Evolutionary conservation across 35 echinoderm and acorn worm genomes (phyloP).

Genomic region (Holothuria glaberrima): DNA sequence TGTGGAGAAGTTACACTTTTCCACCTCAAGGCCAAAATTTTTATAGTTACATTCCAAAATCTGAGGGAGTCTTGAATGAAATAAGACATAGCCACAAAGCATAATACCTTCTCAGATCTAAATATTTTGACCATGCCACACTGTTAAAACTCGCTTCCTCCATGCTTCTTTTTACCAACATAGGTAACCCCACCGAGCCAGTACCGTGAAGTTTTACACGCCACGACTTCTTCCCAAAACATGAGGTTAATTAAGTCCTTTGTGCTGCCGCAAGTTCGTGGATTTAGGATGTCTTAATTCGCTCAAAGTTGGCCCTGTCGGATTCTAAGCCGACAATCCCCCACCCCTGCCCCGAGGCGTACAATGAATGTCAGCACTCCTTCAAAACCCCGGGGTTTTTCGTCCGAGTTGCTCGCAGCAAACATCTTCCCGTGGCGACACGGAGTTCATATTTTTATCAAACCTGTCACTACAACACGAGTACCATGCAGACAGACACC

Average conservation of each 20-base stretch:
- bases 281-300: slow-evolving; percentile 40
- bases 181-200: background rate
- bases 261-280: slow-evolving; percentile 13
- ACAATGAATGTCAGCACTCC: background rate
- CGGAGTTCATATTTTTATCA: slow-evolving; percentile 4
- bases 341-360: slow-evolving; percentile 49
- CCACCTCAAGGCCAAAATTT: background rate
- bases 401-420: slow-evolving; percentile 2
- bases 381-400: slow-evolving; percentile 44
- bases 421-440: slow-evolving; percentile 1
- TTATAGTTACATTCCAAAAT: too few relatives aligned
- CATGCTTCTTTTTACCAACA: background rate
- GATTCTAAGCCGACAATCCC: slow-evolving; percentile 33
- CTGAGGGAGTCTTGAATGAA: too few relatives aligned
- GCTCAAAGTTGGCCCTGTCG: slow-evolving; percentile 16
- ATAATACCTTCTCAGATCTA: too few relatives aligned
- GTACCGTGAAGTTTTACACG: background rate
- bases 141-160: too few relatives aligned
- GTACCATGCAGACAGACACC: too few relatives aligned
- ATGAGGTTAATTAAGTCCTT: slow-evolving; percentile 45
- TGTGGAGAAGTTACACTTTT: background rate
- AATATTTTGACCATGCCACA: too few relatives aligned
- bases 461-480: background rate
- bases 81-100: too few relatives aligned
- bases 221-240: slow-evolving; percentile 1